Conservation (phyloP, 2,113 vertebrate genomes). For the Oncorhynchus gorbuscha region DNA sequence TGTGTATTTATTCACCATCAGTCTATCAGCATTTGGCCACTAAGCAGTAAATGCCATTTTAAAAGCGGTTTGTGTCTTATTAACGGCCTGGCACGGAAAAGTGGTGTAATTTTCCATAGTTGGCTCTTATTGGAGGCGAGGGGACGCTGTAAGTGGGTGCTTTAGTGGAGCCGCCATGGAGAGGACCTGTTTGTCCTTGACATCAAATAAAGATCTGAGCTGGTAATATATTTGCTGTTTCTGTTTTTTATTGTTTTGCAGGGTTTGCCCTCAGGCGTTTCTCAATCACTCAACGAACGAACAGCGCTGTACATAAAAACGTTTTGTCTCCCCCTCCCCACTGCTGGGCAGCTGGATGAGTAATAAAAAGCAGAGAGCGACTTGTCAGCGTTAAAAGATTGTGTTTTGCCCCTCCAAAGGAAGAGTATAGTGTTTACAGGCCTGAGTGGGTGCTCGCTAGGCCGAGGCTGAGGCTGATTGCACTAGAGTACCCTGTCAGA, state of each 20-base stretch:
- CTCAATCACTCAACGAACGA: slow-evolving; percentile 61
- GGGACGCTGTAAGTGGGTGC: slow-evolving; percentile 54
- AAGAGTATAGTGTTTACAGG: slow-evolving; percentile 78
- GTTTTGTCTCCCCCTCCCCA: slow-evolving; percentile 59
- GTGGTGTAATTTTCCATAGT: slow-evolving; percentile 59
- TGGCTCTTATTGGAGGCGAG: slow-evolving; percentile 53
- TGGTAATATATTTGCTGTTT: slow-evolving; percentile 69
- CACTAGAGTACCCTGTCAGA: slow-evolving; percentile 77
- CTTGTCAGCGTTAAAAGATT: slow-evolving; percentile 76
- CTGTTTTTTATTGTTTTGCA: slow-evolving; percentile 70
- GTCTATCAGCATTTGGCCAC: slow-evolving; percentile 44
- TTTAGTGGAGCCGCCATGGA: slow-evolving; percentile 41
- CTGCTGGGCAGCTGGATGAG: slow-evolving; percentile 59
- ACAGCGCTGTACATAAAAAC: slow-evolving; percentile 57
- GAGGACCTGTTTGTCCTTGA: slow-evolving; percentile 73
- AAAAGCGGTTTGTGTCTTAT: slow-evolving; percentile 61
- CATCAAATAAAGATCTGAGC: slow-evolving; percentile 71
- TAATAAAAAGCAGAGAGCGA: slow-evolving; percentile 71
- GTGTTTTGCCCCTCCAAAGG: slow-evolving; percentile 69
- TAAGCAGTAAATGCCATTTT: slow-evolving; percentile 62
- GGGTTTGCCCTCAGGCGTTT: slow-evolving; percentile 72
- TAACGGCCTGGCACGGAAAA: slow-evolving; percentile 48
- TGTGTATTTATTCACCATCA: slow-evolving; percentile 49
- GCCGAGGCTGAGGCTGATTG: slow-evolving; percentile 78
- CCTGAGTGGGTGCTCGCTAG: slow-evolving; percentile 74